Evolutionary conservation across 2,113 vertebrate genomes (phyloP).

Genomic region (Apodemus speciosus): DNA sequence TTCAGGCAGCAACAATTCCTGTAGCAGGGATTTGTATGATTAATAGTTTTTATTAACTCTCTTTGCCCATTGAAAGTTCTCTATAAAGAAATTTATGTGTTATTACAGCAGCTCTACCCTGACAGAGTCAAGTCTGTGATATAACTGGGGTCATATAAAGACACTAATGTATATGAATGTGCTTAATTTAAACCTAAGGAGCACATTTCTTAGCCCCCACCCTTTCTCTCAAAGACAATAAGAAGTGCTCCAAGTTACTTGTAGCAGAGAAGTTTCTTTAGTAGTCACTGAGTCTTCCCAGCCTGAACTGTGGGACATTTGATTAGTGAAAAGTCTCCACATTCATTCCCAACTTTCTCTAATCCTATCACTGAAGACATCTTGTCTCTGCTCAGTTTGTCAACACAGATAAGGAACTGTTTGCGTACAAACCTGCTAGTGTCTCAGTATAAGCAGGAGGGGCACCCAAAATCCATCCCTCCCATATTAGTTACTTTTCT

Average conservation of each 20-base stretch:
- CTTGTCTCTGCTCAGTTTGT: constrained; percentile 16
- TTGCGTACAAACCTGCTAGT: background rate
- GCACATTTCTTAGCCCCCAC: background rate
- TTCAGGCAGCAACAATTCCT: background rate
- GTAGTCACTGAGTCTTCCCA: constrained; percentile 32
- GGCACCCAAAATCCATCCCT: background rate
- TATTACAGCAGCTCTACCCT: background rate
- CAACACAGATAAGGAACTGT: background rate
- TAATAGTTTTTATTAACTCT: constrained; percentile 4
- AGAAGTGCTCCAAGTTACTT: constrained; percentile 37
- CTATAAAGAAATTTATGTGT: background rate
- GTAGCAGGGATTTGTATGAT: background rate
- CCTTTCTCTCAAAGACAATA: background rate
- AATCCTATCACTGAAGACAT: background rate
- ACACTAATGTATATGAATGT: constrained; percentile 37
- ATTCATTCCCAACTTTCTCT: constrained; percentile 35
- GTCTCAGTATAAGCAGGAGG: background rate
- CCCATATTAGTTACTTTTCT: background rate
- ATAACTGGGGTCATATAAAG: background rate
- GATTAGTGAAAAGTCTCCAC: constrained; percentile 10
- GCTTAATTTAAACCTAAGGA: constrained; percentile 52
- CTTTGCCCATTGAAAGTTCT: background rate
- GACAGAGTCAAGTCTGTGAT: background rate
- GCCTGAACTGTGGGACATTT: background rate
- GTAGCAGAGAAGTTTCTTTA: constrained; percentile 21